These are phyloP conservation scores for Pseudomyrmex dendroicus DNA, from an alignment of 1,140 invertebrate genomes.

Conservation along the genomic window DNA sequence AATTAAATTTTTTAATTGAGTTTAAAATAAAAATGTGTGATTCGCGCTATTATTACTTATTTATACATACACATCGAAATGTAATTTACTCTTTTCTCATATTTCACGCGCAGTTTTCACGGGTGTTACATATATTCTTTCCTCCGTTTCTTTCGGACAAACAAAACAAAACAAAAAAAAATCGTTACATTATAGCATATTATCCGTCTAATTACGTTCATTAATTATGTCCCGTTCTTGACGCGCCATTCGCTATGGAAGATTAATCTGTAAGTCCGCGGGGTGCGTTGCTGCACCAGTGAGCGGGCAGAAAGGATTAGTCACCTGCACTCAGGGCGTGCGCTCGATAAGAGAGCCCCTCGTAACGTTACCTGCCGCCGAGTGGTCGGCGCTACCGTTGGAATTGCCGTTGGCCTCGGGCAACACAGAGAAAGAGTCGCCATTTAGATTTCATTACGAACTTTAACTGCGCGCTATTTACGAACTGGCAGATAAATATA, in stretches of 20 bases:
- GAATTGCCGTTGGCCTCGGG: constrained; percentile 53
- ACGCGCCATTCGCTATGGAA: constrained; percentile 34
- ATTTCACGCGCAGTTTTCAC: neutral
- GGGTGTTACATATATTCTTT: neutral
- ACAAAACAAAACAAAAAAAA: neutral
- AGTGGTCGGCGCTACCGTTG: constrained; percentile 35
- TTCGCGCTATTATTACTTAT: too few relatives aligned
- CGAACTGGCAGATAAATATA: constrained; percentile 40
- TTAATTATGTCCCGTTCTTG: constrained; percentile 46
- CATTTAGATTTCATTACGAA: constrained; percentile 77
- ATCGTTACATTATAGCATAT: constrained; percentile 5
- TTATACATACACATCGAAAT: too few relatives aligned
- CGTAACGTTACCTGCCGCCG: constrained; percentile 59
- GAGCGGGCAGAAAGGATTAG: constrained; percentile 70
- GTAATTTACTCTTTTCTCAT: too few relatives aligned
- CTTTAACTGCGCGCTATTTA: constrained; percentile 56
- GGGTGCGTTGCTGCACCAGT: constrained; percentile 58
- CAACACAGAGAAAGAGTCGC: constrained; percentile 12
- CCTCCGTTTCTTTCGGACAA: neutral
- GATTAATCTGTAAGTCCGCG: constrained; percentile 43
- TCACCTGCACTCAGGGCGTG: constrained; percentile 67
- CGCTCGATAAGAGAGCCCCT: constrained; percentile 70
- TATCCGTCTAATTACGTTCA: constrained; percentile 41
- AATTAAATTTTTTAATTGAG: too few relatives aligned
- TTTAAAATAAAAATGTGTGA: too few relatives aligned